Evolutionary conservation across 2,113 vertebrate genomes (phyloP).

Genomic region (Microtus ochrogaster): DNA sequence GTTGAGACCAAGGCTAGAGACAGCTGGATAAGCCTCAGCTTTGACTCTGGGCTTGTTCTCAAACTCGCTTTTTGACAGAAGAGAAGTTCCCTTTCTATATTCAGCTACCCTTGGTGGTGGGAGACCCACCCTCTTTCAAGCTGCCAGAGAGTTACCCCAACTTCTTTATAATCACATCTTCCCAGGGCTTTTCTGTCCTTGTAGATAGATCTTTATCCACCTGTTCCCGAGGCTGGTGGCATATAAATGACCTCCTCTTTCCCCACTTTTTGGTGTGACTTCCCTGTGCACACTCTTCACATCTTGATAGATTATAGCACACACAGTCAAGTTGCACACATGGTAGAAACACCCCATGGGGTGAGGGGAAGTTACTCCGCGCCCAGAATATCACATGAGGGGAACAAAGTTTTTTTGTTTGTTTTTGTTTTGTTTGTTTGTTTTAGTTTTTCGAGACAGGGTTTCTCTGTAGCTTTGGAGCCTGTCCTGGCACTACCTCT

Average conservation of each 20-base stretch:
- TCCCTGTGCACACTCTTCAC: background rate
- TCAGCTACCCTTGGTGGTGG: too few species aligned
- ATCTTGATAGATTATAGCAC: background rate
- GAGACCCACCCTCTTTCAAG: rapidly evolving
- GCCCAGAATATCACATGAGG: background rate
- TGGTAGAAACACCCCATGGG: rapidly evolving
- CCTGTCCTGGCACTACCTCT: too few species aligned
- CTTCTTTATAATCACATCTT: background rate
- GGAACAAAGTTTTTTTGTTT: too few species aligned
- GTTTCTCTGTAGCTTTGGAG: too few species aligned
- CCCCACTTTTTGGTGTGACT: background rate
- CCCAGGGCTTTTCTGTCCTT: background rate
- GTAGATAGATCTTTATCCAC: background rate
- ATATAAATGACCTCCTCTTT: background rate
- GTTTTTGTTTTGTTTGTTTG: too few species aligned
- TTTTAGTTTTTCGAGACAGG: too few species aligned
- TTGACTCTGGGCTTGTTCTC: background rate
- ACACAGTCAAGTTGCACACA: background rate
- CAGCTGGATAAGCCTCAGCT: background rate
- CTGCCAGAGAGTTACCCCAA: background rate
- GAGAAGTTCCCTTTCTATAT: background rate
- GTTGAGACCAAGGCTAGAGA: too few species aligned
- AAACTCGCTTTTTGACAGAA: background rate
- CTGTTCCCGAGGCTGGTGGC: background rate
- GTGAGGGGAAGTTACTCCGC: background rate